A percentile compares a stretch with the other conserved stretches of the same genome.
phyloP scores from a whole-genome alignment of 2,113 vertebrate genomes.

The Steatornis caripensis region DNA sequence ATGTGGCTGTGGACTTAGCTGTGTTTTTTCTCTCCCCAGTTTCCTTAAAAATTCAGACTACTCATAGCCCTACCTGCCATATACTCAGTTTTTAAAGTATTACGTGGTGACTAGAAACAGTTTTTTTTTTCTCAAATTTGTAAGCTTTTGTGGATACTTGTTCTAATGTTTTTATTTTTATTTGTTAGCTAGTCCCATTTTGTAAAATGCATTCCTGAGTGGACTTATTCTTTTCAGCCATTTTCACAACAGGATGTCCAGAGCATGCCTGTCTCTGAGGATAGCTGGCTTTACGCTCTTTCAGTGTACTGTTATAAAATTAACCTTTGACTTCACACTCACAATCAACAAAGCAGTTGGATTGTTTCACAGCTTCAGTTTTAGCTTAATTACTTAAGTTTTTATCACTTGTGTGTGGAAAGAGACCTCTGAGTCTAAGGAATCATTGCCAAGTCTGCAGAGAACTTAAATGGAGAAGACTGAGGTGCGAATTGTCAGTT shows the following conservation, averaged over 20 bases:
- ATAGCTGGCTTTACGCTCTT: background rate
- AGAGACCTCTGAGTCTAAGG: background rate
- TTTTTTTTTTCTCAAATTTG: background rate
- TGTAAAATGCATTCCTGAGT: background rate
- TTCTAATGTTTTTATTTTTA: background rate
- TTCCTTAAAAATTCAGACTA: background rate
- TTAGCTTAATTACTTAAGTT: background rate
- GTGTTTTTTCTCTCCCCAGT: background rate
- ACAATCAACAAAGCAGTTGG: background rate
- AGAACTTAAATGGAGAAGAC: background rate
- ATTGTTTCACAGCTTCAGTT: background rate
- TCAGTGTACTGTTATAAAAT: background rate
- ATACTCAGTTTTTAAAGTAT: background rate
- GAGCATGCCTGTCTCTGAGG: background rate
- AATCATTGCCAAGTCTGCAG: background rate
- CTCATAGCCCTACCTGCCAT: background rate
- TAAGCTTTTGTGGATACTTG: background rate
- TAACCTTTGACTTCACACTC: conserved; percentile 2
- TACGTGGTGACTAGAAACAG: background rate
- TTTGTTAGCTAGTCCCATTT: background rate
- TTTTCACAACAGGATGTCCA: conserved; percentile 11
- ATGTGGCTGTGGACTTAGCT: background rate
- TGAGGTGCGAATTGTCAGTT: background rate
- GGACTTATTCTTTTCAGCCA: background rate
- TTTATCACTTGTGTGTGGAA: background rate